A percentile compares a stretch with the other conserved stretches of the same genome.
These are phyloP conservation scores for Hymenopus coronatus DNA, from an alignment of 2,888 invertebrate genomes.

Conservation along the genomic window DNA sequence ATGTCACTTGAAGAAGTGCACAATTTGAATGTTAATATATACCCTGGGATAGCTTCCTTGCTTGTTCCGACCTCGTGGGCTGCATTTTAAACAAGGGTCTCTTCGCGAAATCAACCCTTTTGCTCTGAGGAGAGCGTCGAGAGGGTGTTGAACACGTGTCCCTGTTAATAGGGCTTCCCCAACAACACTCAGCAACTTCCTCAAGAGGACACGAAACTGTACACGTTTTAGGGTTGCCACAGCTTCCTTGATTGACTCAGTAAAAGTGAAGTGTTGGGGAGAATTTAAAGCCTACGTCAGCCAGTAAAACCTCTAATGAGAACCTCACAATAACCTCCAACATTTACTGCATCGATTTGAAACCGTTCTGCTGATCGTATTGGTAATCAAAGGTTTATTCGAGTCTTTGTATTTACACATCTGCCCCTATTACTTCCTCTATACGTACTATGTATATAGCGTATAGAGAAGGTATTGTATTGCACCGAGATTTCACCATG, in stretches of 20 bases:
- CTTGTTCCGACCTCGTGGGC: neutral
- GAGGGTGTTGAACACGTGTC: neutral
- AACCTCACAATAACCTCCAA: no score
- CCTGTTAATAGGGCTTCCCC: neutral
- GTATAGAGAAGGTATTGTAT: no score
- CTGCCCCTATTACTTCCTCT: no score
- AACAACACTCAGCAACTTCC: neutral
- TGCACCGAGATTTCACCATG: no score
- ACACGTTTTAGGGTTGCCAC: neutral
- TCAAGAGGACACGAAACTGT: neutral
- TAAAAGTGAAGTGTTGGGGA: neutral
- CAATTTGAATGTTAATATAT: neutral
- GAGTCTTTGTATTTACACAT: no score
- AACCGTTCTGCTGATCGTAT: no score
- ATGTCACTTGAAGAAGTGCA: neutral
- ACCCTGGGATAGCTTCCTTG: neutral
- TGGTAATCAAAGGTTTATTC: no score
- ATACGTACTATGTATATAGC: no score
- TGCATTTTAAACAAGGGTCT: neutral
- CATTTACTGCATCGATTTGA: no score
- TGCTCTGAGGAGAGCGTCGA: neutral
- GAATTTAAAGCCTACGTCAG: neutral
- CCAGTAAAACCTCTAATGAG: no score
- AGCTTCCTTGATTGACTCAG: neutral
- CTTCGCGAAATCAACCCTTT: neutral